These are phyloP conservation scores for Gandaritis pyraliata DNA, from an alignment of 2,888 invertebrate genomes.

Conservation along the genomic window DNA sequence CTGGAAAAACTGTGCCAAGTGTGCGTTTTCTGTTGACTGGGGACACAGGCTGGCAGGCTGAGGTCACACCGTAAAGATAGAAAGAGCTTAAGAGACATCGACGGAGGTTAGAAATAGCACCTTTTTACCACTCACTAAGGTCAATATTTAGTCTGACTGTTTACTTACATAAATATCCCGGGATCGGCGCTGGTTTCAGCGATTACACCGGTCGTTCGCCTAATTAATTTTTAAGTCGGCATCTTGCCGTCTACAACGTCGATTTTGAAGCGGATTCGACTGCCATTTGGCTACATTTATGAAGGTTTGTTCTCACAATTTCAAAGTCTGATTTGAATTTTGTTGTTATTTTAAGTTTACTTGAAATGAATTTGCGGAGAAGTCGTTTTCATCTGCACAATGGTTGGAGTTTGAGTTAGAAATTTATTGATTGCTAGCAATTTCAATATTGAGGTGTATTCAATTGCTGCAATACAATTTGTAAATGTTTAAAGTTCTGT, in stretches of 20 bases:
- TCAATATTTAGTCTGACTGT: conserved; percentile 63
- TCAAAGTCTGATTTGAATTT: conserved; percentile 57
- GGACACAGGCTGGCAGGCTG: conserved; percentile 64
- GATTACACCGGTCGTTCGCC: conserved; percentile 83
- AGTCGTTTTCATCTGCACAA: conserved; percentile 30
- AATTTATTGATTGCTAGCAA: conserved; percentile 31
- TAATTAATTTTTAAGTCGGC: conserved; percentile 84
- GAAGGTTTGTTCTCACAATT: conserved; percentile 59
- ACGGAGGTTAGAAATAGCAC: conserved; percentile 56
- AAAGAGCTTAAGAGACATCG: conserved; percentile 58
- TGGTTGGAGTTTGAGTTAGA: conserved; percentile 29
- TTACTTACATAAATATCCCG: conserved; percentile 59
- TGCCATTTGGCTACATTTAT: conserved; percentile 69
- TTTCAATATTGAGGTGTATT: conserved; percentile 21
- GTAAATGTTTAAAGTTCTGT: conserved; percentile 11
- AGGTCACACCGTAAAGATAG: conserved; percentile 40
- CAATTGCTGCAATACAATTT: conserved; percentile 23
- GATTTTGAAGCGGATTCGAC: conserved; percentile 73
- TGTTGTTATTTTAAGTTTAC: conserved; percentile 53
- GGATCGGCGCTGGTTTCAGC: conserved; percentile 71
- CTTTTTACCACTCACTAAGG: conserved; percentile 55
- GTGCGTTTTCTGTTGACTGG: conserved; percentile 64
- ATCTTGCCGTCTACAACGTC: conserved; percentile 66
- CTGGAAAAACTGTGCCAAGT: conserved; percentile 66
- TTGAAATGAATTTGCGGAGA: conserved; percentile 53